Base-by-base conservation (phyloP, 2,797 vertebrate species). In the Artibeus lituratus region DNA sequence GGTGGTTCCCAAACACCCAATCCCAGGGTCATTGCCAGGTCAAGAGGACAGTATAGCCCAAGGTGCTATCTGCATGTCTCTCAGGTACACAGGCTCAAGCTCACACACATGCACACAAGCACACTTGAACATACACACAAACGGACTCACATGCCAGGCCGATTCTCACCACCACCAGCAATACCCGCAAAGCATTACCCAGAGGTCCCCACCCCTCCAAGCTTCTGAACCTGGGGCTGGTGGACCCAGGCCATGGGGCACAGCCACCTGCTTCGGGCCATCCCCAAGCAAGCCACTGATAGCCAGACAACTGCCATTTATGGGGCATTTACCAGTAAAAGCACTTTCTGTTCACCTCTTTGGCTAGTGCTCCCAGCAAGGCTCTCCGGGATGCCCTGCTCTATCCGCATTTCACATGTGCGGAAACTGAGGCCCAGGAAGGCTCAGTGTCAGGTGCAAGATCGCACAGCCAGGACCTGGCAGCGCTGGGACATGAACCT, bases 1-100 rank as follows among this genome's bases (percentile, higher is more conserved):
- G 10, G 16, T 6, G 29, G 65, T 24, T 42, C 84, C 65, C 35
- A 82, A 76, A 67, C 16, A 37, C 55, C 53, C 10, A 29, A 10
- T 29, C 77, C 59, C 49, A 55, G 59, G 39, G 73, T 87, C 81
- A 94, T 93, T 29, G 62, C 67, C 47, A 93, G 76, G 76, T 69
- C 85, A 85, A 57, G 10, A 16, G 24, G 53, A 24, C 21, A 4
- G 24, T 1, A 32, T 1, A 24, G 74, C 42, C 39, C 72, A 47
- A 24, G 51, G 21, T 42, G 32, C 10, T 49, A 1, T 7, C 11
- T 3, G 9, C 12, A 4, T 1, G 29, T 18, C 83, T 88, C 69
- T 5, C 53, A 42, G 39, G 39, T 67, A 10, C 65, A 21, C 73
- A 74, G 35, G 18, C n/a, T 83, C 44, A 65, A 15, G 59, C 2